These are phyloP conservation scores for Alectura lathami DNA, from an alignment of 2,113 vertebrate species.

Conservation along the genomic window DNA sequence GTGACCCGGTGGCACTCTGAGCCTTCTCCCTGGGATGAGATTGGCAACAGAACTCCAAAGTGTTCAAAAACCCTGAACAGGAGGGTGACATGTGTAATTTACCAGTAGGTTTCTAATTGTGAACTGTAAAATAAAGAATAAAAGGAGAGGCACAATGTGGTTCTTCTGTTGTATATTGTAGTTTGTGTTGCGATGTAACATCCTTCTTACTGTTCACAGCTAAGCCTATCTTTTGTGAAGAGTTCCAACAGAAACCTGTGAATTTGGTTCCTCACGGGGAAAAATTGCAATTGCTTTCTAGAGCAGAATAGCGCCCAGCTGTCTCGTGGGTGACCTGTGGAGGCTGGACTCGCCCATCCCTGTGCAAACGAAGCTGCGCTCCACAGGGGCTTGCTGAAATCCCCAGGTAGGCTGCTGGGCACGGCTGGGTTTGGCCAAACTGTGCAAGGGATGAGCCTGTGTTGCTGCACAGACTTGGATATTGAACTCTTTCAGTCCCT, in stretches of 20 bases:
- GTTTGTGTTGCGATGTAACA: not conserved
- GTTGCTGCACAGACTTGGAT: not conserved
- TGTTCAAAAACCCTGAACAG: not conserved
- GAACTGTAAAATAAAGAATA: constrained; percentile 61
- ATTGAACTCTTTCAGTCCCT: not conserved
- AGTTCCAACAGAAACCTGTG: not conserved
- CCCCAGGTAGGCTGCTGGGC: not conserved
- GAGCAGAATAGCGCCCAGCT: not conserved
- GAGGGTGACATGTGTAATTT: not conserved
- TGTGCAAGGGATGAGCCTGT: not conserved
- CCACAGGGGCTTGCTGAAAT: not conserved
- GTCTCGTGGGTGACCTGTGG: not conserved
- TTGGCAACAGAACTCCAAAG: not conserved
- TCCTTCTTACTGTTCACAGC: not conserved
- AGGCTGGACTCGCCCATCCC: fast-evolving
- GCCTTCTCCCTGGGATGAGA: not conserved
- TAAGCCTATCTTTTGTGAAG: not conserved
- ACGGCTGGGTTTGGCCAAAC: not conserved
- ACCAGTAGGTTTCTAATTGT: constrained; percentile 49
- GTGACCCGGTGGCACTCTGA: not conserved
- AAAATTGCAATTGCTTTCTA: not conserved
- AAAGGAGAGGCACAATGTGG: constrained; percentile 40
- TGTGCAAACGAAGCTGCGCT: not conserved
- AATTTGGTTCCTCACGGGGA: not conserved
- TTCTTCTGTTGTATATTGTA: not conserved